Percentiles rank a stretch among this genome's conserved stretches.
Evolutionary conservation across 53 echinoderm and acorn worm genomes (phyloP).

Genomic region (Astropecten irregularis): DNA sequence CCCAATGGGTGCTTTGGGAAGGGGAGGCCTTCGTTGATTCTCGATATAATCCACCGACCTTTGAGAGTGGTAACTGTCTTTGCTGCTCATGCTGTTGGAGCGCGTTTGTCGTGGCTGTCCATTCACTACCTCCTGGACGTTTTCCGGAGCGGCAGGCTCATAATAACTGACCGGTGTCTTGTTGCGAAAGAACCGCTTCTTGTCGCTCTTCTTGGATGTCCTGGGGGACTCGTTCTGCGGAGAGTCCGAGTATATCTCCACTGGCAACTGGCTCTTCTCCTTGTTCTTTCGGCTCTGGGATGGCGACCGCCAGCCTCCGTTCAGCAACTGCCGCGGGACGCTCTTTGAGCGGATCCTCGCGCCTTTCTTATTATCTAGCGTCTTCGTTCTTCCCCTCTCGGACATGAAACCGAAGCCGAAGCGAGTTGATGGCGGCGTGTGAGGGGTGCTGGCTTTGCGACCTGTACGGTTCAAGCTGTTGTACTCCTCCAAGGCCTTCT

Average conservation of each 20-base stretch:
- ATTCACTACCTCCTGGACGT: not conserved
- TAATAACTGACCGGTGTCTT: not conserved
- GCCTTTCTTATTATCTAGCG: slow-evolving; percentile 59
- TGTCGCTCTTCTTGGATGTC: slow-evolving; percentile 19
- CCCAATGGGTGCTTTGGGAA: slow-evolving; percentile 13
- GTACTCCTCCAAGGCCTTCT: slow-evolving; percentile 42
- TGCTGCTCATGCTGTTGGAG: slow-evolving; percentile 47
- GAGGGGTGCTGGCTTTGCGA: slow-evolving; percentile 53
- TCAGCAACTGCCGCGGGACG: slow-evolving; percentile 85
- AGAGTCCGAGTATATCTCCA: slow-evolving; percentile 75
- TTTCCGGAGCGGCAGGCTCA: not conserved
- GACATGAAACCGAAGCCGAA: slow-evolving; percentile 53
- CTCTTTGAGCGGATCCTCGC: slow-evolving; percentile 79
- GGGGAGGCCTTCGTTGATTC: slow-evolving; percentile 23
- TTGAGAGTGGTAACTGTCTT: slow-evolving; percentile 36
- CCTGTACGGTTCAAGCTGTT: slow-evolving; percentile 30
- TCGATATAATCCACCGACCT: slow-evolving; percentile 26
- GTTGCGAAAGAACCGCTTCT: not conserved
- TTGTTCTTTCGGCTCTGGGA: slow-evolving; percentile 74
- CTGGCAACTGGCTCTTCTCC: slow-evolving; percentile 55
- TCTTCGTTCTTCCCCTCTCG: slow-evolving; percentile 78
- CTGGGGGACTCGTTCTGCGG: slow-evolving; percentile 36
- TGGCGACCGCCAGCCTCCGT: slow-evolving; percentile 79
- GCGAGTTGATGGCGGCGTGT: slow-evolving; percentile 58
- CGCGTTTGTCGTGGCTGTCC: slow-evolving; percentile 1